Percentiles rank a stretch among this genome's conserved stretches.
Evolutionary conservation across 2,797 vertebrate genomes (phyloP).

Genomic region (Babyrousa celebensis): DNA sequence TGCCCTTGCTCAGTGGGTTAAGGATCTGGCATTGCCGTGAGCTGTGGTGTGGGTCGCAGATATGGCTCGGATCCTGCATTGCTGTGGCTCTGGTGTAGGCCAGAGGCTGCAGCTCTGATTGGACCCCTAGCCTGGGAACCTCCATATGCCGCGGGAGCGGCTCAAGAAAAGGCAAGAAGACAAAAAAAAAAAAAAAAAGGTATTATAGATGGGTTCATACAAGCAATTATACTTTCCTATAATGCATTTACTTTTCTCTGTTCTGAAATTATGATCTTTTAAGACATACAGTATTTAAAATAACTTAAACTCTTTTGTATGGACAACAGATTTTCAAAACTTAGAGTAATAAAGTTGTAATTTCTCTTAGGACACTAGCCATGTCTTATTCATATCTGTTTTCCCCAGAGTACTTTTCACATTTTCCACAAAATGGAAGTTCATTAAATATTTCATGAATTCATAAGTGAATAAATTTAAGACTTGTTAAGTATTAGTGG

Average conservation of each 20-base stretch:
- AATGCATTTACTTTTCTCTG: constrained; percentile 1
- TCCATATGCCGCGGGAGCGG: no score
- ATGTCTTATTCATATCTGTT: constrained; percentile 21
- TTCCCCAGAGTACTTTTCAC: not conserved
- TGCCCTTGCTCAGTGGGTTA: no score
- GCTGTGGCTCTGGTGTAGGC: no score
- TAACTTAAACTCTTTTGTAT: constrained; percentile 56
- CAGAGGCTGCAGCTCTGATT: no score
- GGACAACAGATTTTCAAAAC: constrained; percentile 33
- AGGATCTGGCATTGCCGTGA: no score
- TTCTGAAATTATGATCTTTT: constrained; percentile 24
- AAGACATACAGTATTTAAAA: not conserved
- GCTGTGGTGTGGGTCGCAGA: no score
- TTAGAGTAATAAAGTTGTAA: not conserved
- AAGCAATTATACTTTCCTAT: not conserved
- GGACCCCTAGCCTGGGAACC: no score
- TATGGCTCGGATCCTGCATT: no score
- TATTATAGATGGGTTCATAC: not conserved
- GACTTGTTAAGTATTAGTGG: not conserved
- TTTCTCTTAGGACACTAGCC: not conserved
- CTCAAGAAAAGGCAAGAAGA: no score
- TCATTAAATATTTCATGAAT: constrained; percentile 48
- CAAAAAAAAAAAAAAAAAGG: not conserved
- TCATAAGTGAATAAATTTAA: constrained; percentile 34
- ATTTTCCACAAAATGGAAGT: constrained; percentile 26